These are phyloP conservation scores for Bufo bufo DNA, from an alignment of 2,113 vertebrate genomes.

Conservation along the genomic window DNA sequence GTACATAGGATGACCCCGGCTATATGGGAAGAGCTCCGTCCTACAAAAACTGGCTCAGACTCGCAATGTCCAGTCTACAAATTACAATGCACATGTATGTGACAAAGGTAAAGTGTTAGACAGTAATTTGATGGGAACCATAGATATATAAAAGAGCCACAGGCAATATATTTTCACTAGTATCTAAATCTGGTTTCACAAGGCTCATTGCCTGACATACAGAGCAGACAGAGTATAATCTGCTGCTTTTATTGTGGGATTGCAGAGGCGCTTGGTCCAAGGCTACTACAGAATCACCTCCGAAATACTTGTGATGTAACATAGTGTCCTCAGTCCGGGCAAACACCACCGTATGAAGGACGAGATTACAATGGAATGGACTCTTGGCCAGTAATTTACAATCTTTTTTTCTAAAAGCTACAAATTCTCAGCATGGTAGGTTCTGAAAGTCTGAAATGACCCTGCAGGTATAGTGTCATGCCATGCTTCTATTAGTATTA, in stretches of 20 bases:
- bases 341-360: not conserved
- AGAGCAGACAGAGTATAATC: not conserved
- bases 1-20: not conserved
- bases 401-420: no score
- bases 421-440: not conserved
- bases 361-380: not conserved
- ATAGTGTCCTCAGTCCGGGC: not conserved
- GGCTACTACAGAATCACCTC: not conserved
- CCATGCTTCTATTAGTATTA: not conserved
- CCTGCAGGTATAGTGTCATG: not conserved
- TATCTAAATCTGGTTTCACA: not conserved
- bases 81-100: not conserved
- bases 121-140: no score
- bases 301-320: not conserved
- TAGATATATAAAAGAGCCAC: no score
- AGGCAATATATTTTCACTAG: not conserved
- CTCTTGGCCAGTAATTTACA: slow-evolving; percentile 5
- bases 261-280: not conserved
- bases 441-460: not conserved
- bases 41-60: slow-evolving; percentile 1
- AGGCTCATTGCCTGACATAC: not conserved
- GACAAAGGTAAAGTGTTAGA: not conserved
- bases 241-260: not conserved
- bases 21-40: not conserved
- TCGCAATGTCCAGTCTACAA: not conserved